phyloP scores from a whole-genome alignment of 2,888 invertebrate genomes.

The Allygus modestus region DNA sequence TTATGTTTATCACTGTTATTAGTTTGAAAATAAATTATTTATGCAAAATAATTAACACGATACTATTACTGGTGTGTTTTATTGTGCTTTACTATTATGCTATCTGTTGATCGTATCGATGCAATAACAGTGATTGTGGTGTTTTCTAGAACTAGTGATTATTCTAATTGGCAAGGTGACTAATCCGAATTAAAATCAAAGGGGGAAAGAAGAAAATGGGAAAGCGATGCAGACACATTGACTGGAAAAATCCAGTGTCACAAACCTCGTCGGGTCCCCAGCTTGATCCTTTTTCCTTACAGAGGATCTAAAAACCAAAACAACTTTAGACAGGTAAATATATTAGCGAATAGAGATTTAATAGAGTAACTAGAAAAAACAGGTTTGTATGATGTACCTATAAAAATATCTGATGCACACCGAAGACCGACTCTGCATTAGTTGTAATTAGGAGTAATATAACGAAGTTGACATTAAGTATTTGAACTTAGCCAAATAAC shows the following conservation, averaged over 20 bases:
- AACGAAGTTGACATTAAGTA: background rate
- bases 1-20: no score
- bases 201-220: conserved; percentile 31
- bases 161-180: conserved; percentile 1
- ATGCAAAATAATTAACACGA: no score
- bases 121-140: background rate
- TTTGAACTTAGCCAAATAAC: background rate
- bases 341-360: background rate
- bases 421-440: background rate
- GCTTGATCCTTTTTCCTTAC: conserved; percentile 54
- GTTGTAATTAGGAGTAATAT: background rate
- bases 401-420: background rate
- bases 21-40: no score
- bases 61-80: no score
- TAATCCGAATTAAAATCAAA: conserved; percentile 2
- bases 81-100: no score
- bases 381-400: no score
- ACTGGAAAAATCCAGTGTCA: conserved; percentile 14
- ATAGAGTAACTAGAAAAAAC: no score
- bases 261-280: conserved; percentile 54
- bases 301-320: conserved; percentile 61
- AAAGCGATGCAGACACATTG: conserved; percentile 47
- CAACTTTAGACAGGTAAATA: conserved; percentile 33
- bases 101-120: background rate
- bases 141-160: conserved; percentile 8